Evolutionary conservation across 2,113 vertebrate species (phyloP), one percentile per base, ranked within the genome.

Genomic region (Hydrolagus affinis): DNA sequence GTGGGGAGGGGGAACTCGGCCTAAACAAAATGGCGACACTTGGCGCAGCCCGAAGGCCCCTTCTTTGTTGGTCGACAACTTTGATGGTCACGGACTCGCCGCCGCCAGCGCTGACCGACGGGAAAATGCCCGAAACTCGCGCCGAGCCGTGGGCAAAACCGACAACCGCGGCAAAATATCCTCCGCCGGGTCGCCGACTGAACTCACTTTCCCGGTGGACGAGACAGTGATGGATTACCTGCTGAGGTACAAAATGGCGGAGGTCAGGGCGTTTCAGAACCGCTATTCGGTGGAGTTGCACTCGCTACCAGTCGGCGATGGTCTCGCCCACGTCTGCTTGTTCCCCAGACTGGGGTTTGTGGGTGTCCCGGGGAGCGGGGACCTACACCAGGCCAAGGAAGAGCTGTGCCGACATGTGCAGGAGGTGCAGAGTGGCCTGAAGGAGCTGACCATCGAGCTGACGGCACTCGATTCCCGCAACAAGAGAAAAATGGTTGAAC

Each of bases 361-460:
- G 7, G 32, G 4, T 44, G 9, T 21, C 17, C 0, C 0, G 91
- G 89, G 44, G 44, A 1, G 2, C 44, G 4, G 85, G 4, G 1
- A 11, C 21, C 14, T 86, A 80, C 0, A n/a, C 30, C 1, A 7
- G 4, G 90, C 88, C 0, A 14, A 15, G 3, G 1, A 0, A 0
- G n/a, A 88, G 25, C 87, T 92, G 0, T 83, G 88, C 85, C 19
- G 1, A 0, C 4, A 89, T 1, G 73, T 93, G 70, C 1, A n/a
- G 0, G 0, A 85, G 0, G 87, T 90, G 0, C 62, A 2, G 4
- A 4, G 0, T 0, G 85, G 12, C 0, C 85, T 94, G 0, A 88
- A 89, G 86, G 90, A 87, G 0, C 91, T 92, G 60, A 87, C 90
- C 44, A 88, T 94, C 30, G 21, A 14, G 8, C 86, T 90, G 76